Base-by-base conservation (phyloP, 2,797 vertebrate genomes). In the Hydrolagus colliei region DNA sequence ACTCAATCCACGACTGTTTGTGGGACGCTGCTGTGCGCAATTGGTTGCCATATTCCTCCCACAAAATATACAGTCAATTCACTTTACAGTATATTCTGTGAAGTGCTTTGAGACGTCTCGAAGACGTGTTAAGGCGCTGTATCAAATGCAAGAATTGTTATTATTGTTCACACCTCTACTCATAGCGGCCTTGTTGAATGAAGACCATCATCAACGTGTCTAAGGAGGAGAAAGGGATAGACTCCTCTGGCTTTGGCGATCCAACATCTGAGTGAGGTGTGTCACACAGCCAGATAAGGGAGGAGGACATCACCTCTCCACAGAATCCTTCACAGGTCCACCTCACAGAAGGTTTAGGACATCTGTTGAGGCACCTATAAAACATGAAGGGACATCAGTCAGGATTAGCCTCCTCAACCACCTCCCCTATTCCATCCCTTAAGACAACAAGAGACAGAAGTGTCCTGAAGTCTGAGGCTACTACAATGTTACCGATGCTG, bases 301-400 rank as follows among this genome's bases (percentile, higher is more conserved):
- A 14, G 20, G 61, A 65, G 14, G 78, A 77, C 65, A 80, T 65
- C 61, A 79, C n/a, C 76, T 59, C 63, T 63, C 59, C 63, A 41
- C 41, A 20, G 41, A 59, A 14, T 79, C 77, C 77, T 79, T 79
- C 77, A 62, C 78, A 63, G 22, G n/a, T 61, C 22, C 22, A 80
- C 78, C 78, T 80, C 78, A 80, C 75, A 77, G 75, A 77, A 61
- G 75, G 75, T 77, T 77, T 61, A 80, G 61, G 61, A 63, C 61
- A 80, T 65, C 61, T 80, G 76, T 79, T 79, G 78, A 80, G 78
- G 78, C 61, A 80, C 61, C 78, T 80, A 80, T 65, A 80, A 80
- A 79, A 80, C 61, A 41, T 68, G 27, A 67, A 35, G 27, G 65
- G 16, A 80, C 63, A 82, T 68, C 79, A 82, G 27, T 32, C 13